Evolutionary conservation across 2,888 invertebrate species (phyloP).

Genomic region (Eristalinus aeneus): DNA sequence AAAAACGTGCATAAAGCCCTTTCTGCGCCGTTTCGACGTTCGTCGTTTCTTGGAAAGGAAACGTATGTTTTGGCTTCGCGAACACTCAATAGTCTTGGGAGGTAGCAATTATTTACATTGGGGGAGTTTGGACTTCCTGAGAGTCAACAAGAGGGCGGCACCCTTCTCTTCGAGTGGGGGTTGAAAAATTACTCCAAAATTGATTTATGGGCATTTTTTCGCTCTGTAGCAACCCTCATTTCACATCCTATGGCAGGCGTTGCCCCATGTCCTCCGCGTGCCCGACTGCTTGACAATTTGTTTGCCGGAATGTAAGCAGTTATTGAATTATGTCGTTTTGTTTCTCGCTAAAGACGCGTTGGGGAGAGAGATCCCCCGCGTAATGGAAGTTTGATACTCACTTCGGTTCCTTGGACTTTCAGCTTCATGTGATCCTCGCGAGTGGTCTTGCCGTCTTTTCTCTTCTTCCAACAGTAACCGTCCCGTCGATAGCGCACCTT

Average conservation of each 20-base stretch:
- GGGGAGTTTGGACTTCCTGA: slow-evolving; percentile 71
- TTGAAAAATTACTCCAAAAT: slow-evolving; percentile 65
- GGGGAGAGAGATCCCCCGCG: neutral
- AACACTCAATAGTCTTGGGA: slow-evolving; percentile 67
- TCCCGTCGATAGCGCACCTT: slow-evolving; percentile 97
- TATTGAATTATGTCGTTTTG: slow-evolving; percentile 45
- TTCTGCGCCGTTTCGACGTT: slow-evolving; percentile 16
- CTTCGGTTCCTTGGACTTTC: slow-evolving; percentile 98
- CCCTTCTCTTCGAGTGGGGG: neutral
- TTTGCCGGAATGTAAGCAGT: slow-evolving; percentile 53
- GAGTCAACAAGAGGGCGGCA: slow-evolving; percentile 61
- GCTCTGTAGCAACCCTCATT: too few species aligned
- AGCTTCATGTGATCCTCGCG: slow-evolving; percentile 99
- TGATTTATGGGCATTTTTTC: slow-evolving; percentile 62
- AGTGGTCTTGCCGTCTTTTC: slow-evolving; percentile 98
- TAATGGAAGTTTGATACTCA: slow-evolving; percentile 79
- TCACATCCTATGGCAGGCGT: slow-evolving; percentile 18
- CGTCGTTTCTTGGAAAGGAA: slow-evolving; percentile 22
- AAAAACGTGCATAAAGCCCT: slow-evolving; percentile 56
- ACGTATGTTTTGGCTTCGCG: slow-evolving; percentile 71
- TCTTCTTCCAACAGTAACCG: slow-evolving; percentile 99
- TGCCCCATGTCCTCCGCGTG: slow-evolving; percentile 4
- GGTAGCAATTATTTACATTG: slow-evolving; percentile 73
- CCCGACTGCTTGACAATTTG: slow-evolving; percentile 59
- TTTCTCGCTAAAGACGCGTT: neutral